Conservation (phyloP, 2,113 vertebrate species). For the Cyanoliseus patagonus region DNA sequence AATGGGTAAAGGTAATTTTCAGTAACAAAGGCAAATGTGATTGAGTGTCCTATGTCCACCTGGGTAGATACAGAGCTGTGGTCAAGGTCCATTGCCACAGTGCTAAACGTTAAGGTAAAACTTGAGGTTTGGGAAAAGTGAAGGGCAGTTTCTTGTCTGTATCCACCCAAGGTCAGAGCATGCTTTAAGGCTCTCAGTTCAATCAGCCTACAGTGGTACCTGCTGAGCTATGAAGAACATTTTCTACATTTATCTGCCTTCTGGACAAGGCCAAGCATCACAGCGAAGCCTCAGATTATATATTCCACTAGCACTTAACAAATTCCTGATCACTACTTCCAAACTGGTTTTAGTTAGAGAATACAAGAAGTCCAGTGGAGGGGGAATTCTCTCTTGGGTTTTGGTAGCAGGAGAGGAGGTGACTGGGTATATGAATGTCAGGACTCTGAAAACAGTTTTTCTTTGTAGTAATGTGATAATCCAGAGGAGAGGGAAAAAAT, state of each 20-base stretch:
- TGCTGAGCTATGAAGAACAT: background rate
- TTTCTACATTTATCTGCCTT: background rate
- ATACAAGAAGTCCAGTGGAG: background rate
- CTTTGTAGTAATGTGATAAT: background rate
- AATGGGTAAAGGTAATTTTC: background rate
- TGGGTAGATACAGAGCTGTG: background rate
- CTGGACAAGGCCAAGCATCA: background rate
- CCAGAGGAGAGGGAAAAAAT: background rate
- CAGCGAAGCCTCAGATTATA: background rate
- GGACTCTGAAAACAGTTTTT: constrained; percentile 29
- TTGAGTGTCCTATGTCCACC: background rate
- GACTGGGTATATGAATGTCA: background rate
- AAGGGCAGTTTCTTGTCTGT: background rate
- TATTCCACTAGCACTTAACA: background rate
- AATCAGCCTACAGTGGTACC: background rate
- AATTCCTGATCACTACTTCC: background rate
- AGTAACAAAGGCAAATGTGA: background rate
- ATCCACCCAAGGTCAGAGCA: background rate
- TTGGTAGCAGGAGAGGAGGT: background rate
- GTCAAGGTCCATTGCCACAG: background rate
- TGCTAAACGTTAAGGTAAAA: background rate
- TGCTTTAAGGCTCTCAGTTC: background rate
- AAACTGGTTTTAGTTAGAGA: constrained; percentile 9
- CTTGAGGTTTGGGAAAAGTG: background rate
- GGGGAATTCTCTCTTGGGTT: background rate